These are phyloP conservation scores for Calcarius lapponicus DNA, from an alignment of 2,797 vertebrate genomes.

Conservation along the genomic window DNA sequence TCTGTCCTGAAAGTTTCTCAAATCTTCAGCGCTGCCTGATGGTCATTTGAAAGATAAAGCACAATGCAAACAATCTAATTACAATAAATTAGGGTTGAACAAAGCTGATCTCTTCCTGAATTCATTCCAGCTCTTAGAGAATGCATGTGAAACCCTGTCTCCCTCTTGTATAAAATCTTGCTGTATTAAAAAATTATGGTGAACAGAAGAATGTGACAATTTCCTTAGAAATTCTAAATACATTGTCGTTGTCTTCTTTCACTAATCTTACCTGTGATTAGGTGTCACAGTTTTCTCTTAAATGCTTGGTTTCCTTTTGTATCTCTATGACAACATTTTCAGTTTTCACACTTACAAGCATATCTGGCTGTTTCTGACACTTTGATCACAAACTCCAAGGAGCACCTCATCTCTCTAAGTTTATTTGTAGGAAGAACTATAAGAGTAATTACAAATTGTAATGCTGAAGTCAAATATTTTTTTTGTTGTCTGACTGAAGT, in stretches of 20 bases:
- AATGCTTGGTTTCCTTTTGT: constrained; percentile 8
- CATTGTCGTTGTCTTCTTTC: constrained; percentile 26
- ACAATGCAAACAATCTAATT: not conserved
- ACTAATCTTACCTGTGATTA: constrained; percentile 59
- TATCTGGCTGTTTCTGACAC: constrained; percentile 32
- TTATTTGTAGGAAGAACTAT: constrained; percentile 32
- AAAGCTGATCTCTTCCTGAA: not conserved
- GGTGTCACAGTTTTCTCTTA: constrained; percentile 36
- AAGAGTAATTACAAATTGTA: constrained; percentile 1
- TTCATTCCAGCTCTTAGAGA: not conserved
- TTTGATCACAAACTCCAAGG: constrained; percentile 40
- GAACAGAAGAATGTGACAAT: not conserved
- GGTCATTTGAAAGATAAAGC: not conserved
- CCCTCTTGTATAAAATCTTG: not conserved
- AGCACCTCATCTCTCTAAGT: not conserved
- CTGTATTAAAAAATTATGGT: constrained; percentile 7
- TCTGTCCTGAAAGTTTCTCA: not conserved
- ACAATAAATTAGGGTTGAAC: not conserved
- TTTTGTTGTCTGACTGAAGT: not conserved
- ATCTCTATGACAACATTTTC: constrained; percentile 27
- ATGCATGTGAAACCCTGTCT: not conserved
- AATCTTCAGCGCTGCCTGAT: not conserved
- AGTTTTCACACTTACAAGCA: constrained; percentile 31
- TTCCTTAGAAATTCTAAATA: not conserved
- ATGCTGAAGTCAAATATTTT: not conserved